Evolutionary conservation across 1,140 invertebrate species (phyloP).

Genomic region (Oedothorax gibbosus): DNA sequence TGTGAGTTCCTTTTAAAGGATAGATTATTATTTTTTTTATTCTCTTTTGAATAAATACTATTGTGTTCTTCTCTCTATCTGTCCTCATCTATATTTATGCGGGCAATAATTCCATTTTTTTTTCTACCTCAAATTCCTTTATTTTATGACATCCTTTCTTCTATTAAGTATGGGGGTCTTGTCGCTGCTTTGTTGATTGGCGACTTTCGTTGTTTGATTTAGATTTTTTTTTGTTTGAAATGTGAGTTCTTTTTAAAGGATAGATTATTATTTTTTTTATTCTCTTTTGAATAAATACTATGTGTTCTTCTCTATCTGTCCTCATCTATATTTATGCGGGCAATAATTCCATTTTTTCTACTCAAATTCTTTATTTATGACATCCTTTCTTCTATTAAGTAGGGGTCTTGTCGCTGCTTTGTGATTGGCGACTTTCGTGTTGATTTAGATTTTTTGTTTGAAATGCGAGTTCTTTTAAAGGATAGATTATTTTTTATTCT

Average conservation of each 20-base stretch:
- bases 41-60: no score
- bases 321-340: conserved; percentile 11
- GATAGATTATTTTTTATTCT: no score
- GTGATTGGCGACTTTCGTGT: not conserved
- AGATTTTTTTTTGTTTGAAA: no score
- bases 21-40: no score
- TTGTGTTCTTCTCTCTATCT: not conserved
- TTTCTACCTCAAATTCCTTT: not conserved
- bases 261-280: no score
- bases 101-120: conserved; percentile 9
- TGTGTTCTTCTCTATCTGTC: not conserved
- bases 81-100: conserved; percentile 13
- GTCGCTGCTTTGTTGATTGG: conserved; percentile 4
- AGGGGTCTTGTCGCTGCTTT: conserved; percentile 6
- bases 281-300: no score
- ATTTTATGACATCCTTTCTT: not conserved
- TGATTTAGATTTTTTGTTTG: no score
- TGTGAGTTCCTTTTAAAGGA: no score
- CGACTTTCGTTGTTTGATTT: no score
- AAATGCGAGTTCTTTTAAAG: no score
- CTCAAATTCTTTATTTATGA: conserved; percentile 13
- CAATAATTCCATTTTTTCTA: conserved; percentile 1
- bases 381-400: not conserved
- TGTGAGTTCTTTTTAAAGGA: no score
- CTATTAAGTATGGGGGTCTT: conserved; percentile 13